Percentiles rank a stretch among this genome's conserved stretches.
Conservation (phyloP, 2,113 vertebrate species). For the Myanophis thanlyinensis region DNA sequence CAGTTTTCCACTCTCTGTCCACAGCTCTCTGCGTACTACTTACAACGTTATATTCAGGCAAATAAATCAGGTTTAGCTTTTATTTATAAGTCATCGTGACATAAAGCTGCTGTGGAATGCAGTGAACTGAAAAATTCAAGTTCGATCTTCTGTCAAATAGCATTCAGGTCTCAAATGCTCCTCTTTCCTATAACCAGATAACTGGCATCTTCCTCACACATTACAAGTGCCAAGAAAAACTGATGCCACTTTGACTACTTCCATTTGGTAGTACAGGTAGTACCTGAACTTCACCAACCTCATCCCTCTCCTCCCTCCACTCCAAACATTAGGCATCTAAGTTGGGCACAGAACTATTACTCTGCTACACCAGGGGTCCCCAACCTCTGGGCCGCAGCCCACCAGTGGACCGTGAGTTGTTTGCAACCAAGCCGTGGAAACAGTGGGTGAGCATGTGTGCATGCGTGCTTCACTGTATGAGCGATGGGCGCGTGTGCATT, state of each 20-base stretch:
- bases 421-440: not conserved
- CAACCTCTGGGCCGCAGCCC: too few relatives aligned
- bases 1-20: not conserved
- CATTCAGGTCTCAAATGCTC: not conserved
- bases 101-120: too few relatives aligned
- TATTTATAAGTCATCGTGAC: not conserved
- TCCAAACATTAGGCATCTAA: too few relatives aligned
- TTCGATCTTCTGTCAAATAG: not conserved
- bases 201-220: not conserved
- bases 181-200: not conserved
- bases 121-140: not conserved
- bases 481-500: too few relatives aligned
- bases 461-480: not conserved
- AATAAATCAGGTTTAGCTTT: not conserved
- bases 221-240: not conserved
- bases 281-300: not conserved
- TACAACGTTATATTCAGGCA: not conserved
- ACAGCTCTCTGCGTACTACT: not conserved
- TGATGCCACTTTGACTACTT: not conserved
- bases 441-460: rapidly evolving
- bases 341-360: not conserved
- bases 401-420: not conserved
- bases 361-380: not conserved
- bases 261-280: not conserved
- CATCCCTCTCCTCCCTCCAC: not conserved